Conservation (phyloP, 2,113 vertebrate species). For the Paradoxurus hermaphroditus region DNA sequence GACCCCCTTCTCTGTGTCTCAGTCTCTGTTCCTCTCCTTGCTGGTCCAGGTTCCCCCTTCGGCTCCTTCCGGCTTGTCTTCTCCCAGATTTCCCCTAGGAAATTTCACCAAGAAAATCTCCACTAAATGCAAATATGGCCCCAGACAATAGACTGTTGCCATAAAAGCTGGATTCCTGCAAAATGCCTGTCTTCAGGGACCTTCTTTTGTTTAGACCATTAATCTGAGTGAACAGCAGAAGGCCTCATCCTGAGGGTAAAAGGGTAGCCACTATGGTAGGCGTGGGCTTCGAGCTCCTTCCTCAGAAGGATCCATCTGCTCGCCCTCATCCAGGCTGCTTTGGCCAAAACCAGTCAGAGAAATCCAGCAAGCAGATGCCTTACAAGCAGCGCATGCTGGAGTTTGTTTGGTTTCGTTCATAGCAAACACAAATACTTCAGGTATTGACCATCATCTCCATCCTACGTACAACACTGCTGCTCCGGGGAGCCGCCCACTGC, state of each 20-base stretch:
- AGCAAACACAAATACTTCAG: neutral
- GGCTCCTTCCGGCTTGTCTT: neutral
- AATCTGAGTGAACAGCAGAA: neutral
- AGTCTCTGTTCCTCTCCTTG: neutral
- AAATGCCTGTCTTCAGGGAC: neutral
- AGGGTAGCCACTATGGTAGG: fast-evolving
- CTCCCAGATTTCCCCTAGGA: neutral
- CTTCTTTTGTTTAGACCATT: neutral
- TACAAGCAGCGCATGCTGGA: neutral
- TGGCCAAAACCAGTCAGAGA: neutral
- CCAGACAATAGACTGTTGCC: neutral
- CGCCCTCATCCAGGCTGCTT: no score
- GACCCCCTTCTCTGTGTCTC: neutral
- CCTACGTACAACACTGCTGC: neutral
- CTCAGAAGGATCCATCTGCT: neutral
- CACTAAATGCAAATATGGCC: neutral
- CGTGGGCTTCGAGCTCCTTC: fast-evolving
- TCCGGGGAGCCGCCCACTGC: neutral
- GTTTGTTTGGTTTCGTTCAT: neutral
- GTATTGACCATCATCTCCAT: neutral
- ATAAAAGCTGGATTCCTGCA: neutral
- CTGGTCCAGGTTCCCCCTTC: no score
- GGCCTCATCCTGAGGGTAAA: neutral
- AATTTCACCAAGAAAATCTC: neutral
- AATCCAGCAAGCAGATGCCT: neutral